phyloP scores from a whole-genome alignment of 2,113 vertebrate species.

The Prunella fulvescens region DNA sequence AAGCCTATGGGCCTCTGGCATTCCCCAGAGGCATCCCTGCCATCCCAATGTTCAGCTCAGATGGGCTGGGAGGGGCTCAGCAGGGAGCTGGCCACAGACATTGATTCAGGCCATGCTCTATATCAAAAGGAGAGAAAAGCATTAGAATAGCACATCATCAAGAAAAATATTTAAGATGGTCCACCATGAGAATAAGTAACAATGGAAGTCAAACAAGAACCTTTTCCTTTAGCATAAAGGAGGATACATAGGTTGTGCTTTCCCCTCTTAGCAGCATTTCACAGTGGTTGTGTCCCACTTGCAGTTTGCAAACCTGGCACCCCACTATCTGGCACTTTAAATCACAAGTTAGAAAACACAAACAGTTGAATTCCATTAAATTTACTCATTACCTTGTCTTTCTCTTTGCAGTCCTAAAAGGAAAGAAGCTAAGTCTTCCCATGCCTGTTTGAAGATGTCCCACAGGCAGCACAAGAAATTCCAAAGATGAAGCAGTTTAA shows the following conservation, averaged over 20 bases:
- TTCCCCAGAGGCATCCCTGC: not conserved
- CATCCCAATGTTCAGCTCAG: not conserved
- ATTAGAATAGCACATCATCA: not conserved
- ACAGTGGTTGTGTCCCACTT: accelerated
- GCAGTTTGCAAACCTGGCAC: not conserved
- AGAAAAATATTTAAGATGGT: not conserved
- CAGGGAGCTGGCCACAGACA: not conserved
- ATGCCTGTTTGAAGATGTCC: slow-evolving; percentile 73
- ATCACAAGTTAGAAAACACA: not conserved
- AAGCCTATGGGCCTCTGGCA: not conserved
- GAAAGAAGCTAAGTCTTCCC: slow-evolving; percentile 81
- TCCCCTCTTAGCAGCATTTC: not conserved
- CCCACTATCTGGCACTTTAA: accelerated
- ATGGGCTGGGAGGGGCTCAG: too few species aligned
- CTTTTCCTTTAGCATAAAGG: not conserved
- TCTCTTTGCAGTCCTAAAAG: slow-evolving; percentile 73
- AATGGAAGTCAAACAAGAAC: not conserved
- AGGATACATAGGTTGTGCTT: not conserved
- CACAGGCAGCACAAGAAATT: not conserved
- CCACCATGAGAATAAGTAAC: not conserved
- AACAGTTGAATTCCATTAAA: not conserved
- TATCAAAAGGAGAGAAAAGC: not conserved
- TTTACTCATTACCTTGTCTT: not conserved
- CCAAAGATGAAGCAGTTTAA: not conserved
- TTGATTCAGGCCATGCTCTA: not conserved